Base-by-base conservation (phyloP, 2,888 invertebrate genomes). In the Hydriomena furcata region DNA sequence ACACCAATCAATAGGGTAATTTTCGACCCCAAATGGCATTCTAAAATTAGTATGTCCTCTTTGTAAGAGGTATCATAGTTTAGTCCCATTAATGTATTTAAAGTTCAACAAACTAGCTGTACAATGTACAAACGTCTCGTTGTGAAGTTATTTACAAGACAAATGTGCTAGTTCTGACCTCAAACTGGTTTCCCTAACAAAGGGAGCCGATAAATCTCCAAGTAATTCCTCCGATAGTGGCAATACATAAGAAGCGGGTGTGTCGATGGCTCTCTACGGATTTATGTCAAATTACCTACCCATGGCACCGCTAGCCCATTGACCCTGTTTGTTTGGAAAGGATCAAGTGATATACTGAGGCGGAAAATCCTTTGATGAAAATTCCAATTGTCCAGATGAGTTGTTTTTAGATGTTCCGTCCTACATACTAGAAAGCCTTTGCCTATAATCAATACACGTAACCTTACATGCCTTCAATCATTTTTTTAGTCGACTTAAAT, bases 231-330 rank as follows among this genome's bases (percentile, higher is more conserved):
- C 65, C 69, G 64, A 71, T 65, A 66, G 68, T 65, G 68, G 73
- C 75, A 76, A 77, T 81, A 78, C 73, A 71, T 79, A 61, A 66
- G 68, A 65, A 71, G 64, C 58, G 64, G 79, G 82, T 73, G 82
- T 79, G 80, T 72, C 84, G 68, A 83, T 80, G 65, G 78, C 66
- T 68, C 69, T 71, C 71, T 61, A 61, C 63, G 74, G 77, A 84
- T 86, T 86, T 84, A 85, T 85, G 82, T 83, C 82, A 82, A 82
- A 84, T 82, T 84, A 84, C 82, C 79, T 78, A 75, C 77, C 75
- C 68, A 75, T 79, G 73, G 76, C 71, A 59, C 42, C 60, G 50
- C 62, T 74, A 70, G 73, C 74, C 79, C 63, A 77, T 82, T 82
- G 84, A 80, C 83, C 81, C 76, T 71, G 68, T 78, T 83, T 67